These are phyloP conservation scores for Oryctolagus cuniculus DNA, from an alignment of 2,113 vertebrate genomes.

Conservation along the genomic window mOryCun1.1 NC_091453.1:49505501-49506000, in stretches of 20 bases:
- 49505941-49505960: conserved; percentile 30
- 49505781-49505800: conserved; percentile 34
- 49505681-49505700: background rate
- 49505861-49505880: conserved; percentile 44
- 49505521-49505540: background rate
- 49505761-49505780: conserved; percentile 55
- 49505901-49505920: conserved; percentile 49
- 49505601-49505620: background rate
- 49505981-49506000: conserved; percentile 71
- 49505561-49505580: background rate
- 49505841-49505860: background rate
- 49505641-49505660: background rate
- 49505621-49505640: background rate
- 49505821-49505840: conserved; percentile 1
- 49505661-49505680: background rate
- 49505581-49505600: background rate
- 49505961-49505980: conserved; percentile 70
- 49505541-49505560: background rate
- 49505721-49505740: conserved; percentile 24
- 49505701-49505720: conserved; percentile 39
- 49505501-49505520: background rate
- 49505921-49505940: conserved; percentile 43
- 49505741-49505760: conserved; percentile 38
- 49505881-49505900: conserved; percentile 16
- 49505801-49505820: background rate